Evolutionary conservation across 2,888 invertebrate genomes (phyloP), one percentile per base, ranked within the genome.

Genomic region (Stegana nigrithorax): DNA sequence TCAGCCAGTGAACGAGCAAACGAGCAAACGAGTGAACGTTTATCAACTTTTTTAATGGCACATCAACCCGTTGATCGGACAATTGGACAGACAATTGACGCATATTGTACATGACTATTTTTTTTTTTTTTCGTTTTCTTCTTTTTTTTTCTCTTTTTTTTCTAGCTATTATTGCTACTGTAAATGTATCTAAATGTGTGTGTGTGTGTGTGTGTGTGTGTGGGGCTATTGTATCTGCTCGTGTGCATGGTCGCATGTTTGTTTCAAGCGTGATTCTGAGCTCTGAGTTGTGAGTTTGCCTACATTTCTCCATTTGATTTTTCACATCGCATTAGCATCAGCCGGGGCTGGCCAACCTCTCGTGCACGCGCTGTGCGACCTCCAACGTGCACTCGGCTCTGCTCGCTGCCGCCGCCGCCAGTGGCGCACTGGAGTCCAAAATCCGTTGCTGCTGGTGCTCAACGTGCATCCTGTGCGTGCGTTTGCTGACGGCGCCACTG

Each of bases 21-120:
- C 53, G 53, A 53, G 8, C 53, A n/a, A 29, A 36, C 21, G 4
- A 36, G 2, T 8, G 36, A 17, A 27, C n/a, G 42, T 17, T 42
- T 42, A 42, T 42, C 42, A 42, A 42, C 14, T 42, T 42, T n/a
- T 32, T 42, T 42, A 42, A 42, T 42, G 42, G 42, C 42, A 42
- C 32, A 32, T 32, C 32, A 32, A 32, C 10, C 32, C 32, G n/a
- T 32, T 32, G 32, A 32, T 19, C 23, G 21, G 23, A 47, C 47
- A 47, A n/a, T 32, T 32, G n/a, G 32, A 32, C 42, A 42, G 42
- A 42, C 42, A 42, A 27, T n/a, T n/a, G n/a, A n/a, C n/a, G n/a
- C n/a, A n/a, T n/a, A n/a, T n/a, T n/a, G n/a, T n/a, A n/a, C n/a
- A n/a, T n/a, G n/a, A n/a, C n/a, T n/a, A 29, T 29, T 29, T 17